Evolutionary conservation across 2,113 vertebrate genomes (phyloP).

Genomic region (Macroglossus sobrinus): DNA sequence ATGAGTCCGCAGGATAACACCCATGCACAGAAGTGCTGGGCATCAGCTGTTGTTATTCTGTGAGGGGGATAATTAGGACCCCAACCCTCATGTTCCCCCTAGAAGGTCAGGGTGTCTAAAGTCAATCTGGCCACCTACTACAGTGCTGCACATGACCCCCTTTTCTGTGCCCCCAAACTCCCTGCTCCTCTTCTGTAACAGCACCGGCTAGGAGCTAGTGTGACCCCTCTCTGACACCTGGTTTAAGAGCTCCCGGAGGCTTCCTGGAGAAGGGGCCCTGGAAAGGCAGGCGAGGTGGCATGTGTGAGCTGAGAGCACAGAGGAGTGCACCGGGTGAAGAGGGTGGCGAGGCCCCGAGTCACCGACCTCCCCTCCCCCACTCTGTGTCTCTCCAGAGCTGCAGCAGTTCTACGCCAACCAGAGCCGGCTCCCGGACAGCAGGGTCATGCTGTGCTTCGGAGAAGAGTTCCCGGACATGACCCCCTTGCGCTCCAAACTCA

Average conservation of each 20-base stretch:
- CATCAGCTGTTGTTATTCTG: rapidly evolving
- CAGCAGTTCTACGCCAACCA: conserved; percentile 91
- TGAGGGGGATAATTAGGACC: rapidly evolving
- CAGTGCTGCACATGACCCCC: rapidly evolving
- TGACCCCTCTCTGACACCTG: not conserved
- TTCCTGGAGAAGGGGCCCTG: not conserved
- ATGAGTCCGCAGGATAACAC: rapidly evolving
- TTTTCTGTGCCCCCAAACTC: too few species aligned
- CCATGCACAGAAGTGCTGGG: rapidly evolving
- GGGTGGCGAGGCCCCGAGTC: rapidly evolving
- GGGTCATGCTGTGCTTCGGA: conserved; percentile 93
- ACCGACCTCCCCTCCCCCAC: rapidly evolving
- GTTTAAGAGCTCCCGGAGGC: not conserved
- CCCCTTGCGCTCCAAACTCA: conserved; percentile 90
- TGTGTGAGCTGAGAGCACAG: rapidly evolving
- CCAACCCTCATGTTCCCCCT: not conserved
- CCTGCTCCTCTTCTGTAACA: rapidly evolving
- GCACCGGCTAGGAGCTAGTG: too few species aligned
- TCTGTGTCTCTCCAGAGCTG: conserved; percentile 82
- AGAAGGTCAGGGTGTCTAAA: not conserved
- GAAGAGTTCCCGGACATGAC: conserved; percentile 91
- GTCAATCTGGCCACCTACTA: too few species aligned
- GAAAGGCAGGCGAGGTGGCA: rapidly evolving
- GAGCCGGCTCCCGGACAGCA: conserved; percentile 88
- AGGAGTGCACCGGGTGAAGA: not conserved